A percentile compares a stretch with the other conserved stretches of the same genome.
Evolutionary conservation across 2,888 invertebrate genomes (phyloP).

Genomic region (Drosophila hamatofila): DNA sequence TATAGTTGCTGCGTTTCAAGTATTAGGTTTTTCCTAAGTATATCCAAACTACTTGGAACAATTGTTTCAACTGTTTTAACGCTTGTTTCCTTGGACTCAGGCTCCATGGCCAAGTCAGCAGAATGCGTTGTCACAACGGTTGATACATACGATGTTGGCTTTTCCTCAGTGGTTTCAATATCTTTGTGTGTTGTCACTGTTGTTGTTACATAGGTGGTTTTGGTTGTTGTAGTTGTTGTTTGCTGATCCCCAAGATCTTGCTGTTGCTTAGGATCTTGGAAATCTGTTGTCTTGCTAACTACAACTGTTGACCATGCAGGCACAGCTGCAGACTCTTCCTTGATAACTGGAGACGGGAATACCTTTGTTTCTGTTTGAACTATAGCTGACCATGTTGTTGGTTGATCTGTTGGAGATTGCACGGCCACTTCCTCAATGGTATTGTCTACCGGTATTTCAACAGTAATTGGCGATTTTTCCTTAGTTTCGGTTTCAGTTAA

Average conservation of each 20-base stretch:
- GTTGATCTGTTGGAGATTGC: constrained; percentile 78
- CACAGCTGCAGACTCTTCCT: constrained; percentile 15
- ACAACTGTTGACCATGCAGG: constrained; percentile 75
- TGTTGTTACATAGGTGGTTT: constrained; percentile 57
- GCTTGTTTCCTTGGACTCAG: constrained; percentile 14
- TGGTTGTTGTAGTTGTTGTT: constrained; percentile 33
- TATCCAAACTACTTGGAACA: constrained; percentile 31
- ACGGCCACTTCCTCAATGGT: constrained; percentile 64
- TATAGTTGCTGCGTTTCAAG: constrained; percentile 41
- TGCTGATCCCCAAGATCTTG: constrained; percentile 29
- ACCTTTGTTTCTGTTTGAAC: constrained; percentile 78
- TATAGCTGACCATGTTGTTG: constrained; percentile 82
- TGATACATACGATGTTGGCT: constrained; percentile 56
- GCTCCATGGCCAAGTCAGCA: constrained; percentile 36
- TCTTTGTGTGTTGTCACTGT: constrained; percentile 67
- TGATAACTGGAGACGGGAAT: constrained; percentile 52
- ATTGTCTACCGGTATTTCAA: constrained; percentile 45
- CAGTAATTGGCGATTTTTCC: constrained; percentile 32
- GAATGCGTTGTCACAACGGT: constrained; percentile 66
- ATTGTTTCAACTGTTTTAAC: constrained; percentile 6
- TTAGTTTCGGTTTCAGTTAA: constrained; percentile 12
- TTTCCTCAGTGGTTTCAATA: constrained; percentile 31
- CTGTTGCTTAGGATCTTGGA: constrained; percentile 71
- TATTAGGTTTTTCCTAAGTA: constrained; percentile 40
- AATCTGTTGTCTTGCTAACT: constrained; percentile 76